Conservation (phyloP, 2,888 invertebrate species). For the Platynereis dumerilii region DNA sequence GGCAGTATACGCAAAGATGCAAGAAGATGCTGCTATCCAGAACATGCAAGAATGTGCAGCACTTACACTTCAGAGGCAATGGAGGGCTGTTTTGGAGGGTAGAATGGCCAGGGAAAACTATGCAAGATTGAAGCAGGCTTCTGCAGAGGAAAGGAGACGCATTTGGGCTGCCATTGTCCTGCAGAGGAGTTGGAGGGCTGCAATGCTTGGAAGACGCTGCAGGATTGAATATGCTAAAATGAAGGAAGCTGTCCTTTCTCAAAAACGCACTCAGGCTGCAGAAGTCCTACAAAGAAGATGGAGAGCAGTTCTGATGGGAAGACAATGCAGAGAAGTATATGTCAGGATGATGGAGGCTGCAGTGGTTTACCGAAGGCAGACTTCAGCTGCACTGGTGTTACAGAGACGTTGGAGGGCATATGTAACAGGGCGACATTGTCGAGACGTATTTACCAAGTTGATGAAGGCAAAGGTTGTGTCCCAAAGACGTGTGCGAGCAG, state of each 20-base stretch:
- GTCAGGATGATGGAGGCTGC: no score
- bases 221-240: constrained; percentile 13
- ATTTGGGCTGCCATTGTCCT: constrained; percentile 20
- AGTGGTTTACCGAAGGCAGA: no score
- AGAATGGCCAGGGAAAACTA: neutral
- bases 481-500: no score
- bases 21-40: constrained; percentile 11
- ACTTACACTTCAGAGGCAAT: constrained; percentile 25
- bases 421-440: no score
- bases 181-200: constrained; percentile 28
- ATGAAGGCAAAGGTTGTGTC: no score
- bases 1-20: constrained; percentile 14
- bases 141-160: constrained; percentile 20
- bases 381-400: no score
- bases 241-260: constrained; percentile 33
- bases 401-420: no score
- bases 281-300: neutral
- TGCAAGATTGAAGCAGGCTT: constrained; percentile 8
- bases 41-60: constrained; percentile 23
- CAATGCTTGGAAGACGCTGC: constrained; percentile 11
- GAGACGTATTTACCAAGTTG: no score
- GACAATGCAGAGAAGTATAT: no score
- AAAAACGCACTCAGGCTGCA: constrained; percentile 23
- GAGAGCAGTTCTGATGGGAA: no score
- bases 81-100: constrained; percentile 3